Conservation (phyloP, 2,113 vertebrate species). For the Bufo gargarizans region DNA sequence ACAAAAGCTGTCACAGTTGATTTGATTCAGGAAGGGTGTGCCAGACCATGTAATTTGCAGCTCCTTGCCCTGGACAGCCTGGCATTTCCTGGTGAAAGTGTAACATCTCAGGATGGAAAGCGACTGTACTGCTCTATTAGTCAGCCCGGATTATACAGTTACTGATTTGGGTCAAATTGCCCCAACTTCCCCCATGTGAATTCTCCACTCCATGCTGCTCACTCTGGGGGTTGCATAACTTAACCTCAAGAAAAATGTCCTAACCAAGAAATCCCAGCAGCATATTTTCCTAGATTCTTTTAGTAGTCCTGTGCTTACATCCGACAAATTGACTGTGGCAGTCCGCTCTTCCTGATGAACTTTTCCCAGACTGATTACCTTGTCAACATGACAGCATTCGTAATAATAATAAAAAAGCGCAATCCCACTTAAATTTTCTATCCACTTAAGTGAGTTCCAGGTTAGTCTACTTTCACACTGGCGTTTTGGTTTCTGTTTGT, state of each 20-base stretch:
- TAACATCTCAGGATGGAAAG: constrained; percentile 7
- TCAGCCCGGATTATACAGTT: not conserved
- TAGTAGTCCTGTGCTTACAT: constrained; percentile 24
- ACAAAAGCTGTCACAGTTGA: constrained; percentile 31
- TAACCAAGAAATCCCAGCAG: constrained; percentile 43
- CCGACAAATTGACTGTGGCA: constrained; percentile 49
- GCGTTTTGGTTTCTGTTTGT: too few relatives aligned
- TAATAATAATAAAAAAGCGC: too few relatives aligned
- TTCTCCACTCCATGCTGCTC: not conserved
- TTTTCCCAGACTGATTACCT: constrained; percentile 46
- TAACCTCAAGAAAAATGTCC: constrained; percentile 42
- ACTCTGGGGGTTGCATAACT: constrained; percentile 19
- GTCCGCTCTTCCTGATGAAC: constrained; percentile 32
- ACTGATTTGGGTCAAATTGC: constrained; percentile 39
- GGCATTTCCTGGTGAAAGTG: constrained; percentile 37
- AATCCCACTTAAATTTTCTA: not conserved
- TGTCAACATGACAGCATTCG: constrained; percentile 8
- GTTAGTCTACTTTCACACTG: too few relatives aligned
- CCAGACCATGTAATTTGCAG: constrained; percentile 52
- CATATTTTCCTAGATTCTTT: constrained; percentile 44
- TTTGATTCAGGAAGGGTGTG: constrained; percentile 49
- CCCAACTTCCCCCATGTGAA: constrained; percentile 40
- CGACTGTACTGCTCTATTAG: constrained; percentile 20
- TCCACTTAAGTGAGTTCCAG: too few relatives aligned
- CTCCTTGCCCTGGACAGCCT: not conserved